Base-by-base conservation (phyloP, 1,140 invertebrate genomes). In the Macrobrachium nipponense region DNA sequence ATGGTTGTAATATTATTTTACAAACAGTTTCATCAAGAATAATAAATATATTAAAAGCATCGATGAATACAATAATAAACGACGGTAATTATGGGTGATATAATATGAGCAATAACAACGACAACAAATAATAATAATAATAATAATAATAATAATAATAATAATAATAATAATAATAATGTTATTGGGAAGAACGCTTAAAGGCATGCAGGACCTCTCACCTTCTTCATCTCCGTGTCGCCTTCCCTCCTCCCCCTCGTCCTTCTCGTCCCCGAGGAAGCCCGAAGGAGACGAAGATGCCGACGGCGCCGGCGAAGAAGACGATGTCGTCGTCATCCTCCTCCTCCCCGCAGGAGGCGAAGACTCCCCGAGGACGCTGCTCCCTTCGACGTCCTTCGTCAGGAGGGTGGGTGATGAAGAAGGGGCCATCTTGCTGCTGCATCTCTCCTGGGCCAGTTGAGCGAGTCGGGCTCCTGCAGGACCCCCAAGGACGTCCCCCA, bases 401-500 rank as follows among this genome's bases (percentile, higher is more conserved):
- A 27, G 36, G 12, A 72, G 14, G 59, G 27, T 27, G 18, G 36
- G 62, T 14, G 68, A 72, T 14, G 68, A 72, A 60, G 81, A 61
- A 36, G 70, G 66, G 10, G 51, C 17, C 14, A 68, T 23, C 43
- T n/a, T n/a, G 58, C 68, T n/a, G 58, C 68, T 23, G 51, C 68
- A 60, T 23, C 80, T 23, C 23, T 58, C 20, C 68, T 73, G 73
- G 61, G 60, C 72, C 14, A 27, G 36, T 12, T 81, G 79, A 43
- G 79, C 64, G 1, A 73, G 77, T 59, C 59, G 44, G 14, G 11
- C 68, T 23, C 64, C 75, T 43, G 64, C 83, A 20, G 77, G 23
- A 15, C 64, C 59, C 51, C 44, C 36, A 14, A 86, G 68, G 44
- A 86, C 84, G 59, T 86, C 84, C 14, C 84, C 84, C 17, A 86